Conservation (phyloP, 1,140 invertebrate species). For the Nephila pilipes region DNA sequence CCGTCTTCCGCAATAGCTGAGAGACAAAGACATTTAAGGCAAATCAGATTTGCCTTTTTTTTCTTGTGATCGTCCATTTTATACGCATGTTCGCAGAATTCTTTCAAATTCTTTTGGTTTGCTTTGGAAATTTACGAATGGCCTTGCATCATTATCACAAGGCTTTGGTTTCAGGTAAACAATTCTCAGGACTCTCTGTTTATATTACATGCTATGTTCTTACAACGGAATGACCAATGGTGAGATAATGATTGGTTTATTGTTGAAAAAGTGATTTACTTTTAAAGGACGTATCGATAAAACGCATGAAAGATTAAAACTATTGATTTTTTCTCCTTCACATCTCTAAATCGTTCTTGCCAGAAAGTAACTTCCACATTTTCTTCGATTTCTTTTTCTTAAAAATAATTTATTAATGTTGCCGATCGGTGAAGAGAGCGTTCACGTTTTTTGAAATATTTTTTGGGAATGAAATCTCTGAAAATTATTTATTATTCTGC, state of each 20-base stretch:
- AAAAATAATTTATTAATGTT: too few species aligned
- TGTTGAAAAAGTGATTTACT: background rate
- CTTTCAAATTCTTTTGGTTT: background rate
- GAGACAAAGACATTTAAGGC: conserved; percentile 37
- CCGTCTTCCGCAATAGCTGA: conserved; percentile 12
- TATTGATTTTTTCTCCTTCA: background rate
- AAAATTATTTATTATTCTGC: too few species aligned
- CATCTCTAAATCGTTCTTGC: too few species aligned
- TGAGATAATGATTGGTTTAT: background rate
- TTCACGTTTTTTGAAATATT: too few species aligned
- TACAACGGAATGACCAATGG: background rate
- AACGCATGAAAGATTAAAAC: background rate
- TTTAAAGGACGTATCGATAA: background rate
- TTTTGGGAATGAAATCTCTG: too few species aligned
- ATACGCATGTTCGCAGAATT: background rate
- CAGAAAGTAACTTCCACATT: too few species aligned
- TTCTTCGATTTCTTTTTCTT: too few species aligned
- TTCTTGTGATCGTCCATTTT: background rate
- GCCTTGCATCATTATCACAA: background rate
- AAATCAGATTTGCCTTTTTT: background rate
- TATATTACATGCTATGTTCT: background rate
- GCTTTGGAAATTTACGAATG: background rate
- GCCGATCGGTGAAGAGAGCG: too few species aligned
- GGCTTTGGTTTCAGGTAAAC: background rate
- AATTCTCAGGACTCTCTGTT: background rate